Evolutionary conservation across 2,888 invertebrate genomes (phyloP).

Genomic region (Aphrophora alni): DNA sequence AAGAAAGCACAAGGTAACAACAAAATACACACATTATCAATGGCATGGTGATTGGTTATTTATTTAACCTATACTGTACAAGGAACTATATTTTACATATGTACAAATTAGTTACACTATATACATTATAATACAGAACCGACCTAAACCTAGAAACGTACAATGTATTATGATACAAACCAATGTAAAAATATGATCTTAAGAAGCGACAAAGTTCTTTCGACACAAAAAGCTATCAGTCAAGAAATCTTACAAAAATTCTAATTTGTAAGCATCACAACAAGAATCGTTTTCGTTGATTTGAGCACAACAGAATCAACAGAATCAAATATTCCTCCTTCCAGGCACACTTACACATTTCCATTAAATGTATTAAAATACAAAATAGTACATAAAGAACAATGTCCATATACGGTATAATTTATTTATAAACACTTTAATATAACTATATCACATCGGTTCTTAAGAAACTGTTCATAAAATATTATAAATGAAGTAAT

Average conservation of each 20-base stretch:
- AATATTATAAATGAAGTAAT: background rate
- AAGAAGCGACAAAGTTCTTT: background rate
- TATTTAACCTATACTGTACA: conserved; percentile 9
- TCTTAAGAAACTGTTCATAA: background rate
- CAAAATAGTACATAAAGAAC: background rate
- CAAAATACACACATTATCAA: background rate
- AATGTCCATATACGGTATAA: background rate
- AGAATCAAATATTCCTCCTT: background rate
- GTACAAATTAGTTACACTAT: conserved; percentile 5
- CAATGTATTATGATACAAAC: background rate
- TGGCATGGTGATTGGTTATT: background rate
- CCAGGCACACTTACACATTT: background rate
- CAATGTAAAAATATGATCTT: conserved; percentile 1
- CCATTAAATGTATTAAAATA: background rate
- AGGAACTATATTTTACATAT: background rate
- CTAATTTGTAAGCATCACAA: background rate
- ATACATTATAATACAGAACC: background rate
- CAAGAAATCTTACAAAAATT: background rate
- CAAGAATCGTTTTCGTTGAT: background rate
- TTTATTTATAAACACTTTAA: background rate
- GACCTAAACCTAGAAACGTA: background rate
- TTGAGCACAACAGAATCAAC: background rate
- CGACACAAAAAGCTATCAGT: background rate
- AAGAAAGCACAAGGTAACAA: background rate
- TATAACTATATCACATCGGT: background rate